phyloP scores from a whole-genome alignment of 2,797 vertebrate genomes.

The Lutjanus argentimaculatus region DNA sequence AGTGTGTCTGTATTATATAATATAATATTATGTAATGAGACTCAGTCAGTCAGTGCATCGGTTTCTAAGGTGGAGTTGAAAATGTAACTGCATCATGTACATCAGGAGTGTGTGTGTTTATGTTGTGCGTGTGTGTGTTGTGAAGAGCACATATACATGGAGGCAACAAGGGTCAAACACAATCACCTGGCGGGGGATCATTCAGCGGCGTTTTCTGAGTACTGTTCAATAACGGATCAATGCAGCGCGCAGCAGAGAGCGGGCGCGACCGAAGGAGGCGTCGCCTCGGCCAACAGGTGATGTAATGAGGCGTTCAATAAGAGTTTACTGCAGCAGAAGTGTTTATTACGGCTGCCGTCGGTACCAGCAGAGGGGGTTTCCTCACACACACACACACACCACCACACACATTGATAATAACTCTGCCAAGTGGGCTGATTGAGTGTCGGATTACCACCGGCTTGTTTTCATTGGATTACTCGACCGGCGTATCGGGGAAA shows the following conservation, averaged over 20 bases:
- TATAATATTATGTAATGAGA: neutral
- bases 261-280: neutral
- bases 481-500: conserved; percentile 36
- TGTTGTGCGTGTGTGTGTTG: conserved; percentile 13
- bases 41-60: neutral
- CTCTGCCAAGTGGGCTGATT: conserved; percentile 70
- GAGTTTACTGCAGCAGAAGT: conserved; percentile 18
- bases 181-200: conserved; percentile 31
- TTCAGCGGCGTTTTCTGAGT: conserved; percentile 37
- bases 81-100: neutral
- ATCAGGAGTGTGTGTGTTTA: conserved; percentile 3
- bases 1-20: too few species aligned
- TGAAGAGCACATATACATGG: neutral
- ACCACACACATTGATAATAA: conserved; percentile 45
- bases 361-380: conserved; percentile 31
- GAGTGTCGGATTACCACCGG: conserved; percentile 64
- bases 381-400: conserved; percentile 46
- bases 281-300: conserved; percentile 30
- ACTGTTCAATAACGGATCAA: conserved; percentile 34
- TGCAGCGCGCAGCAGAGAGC: conserved; percentile 13
- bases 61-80: neutral
- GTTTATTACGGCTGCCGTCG: conserved; percentile 32
- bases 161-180: neutral
- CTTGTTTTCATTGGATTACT: conserved; percentile 73
- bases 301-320: conserved; percentile 42